Evolutionary conservation across 2,888 invertebrate genomes (phyloP), one percentile per base, ranked within the genome.

Genomic region (Orthosia incerta): DNA sequence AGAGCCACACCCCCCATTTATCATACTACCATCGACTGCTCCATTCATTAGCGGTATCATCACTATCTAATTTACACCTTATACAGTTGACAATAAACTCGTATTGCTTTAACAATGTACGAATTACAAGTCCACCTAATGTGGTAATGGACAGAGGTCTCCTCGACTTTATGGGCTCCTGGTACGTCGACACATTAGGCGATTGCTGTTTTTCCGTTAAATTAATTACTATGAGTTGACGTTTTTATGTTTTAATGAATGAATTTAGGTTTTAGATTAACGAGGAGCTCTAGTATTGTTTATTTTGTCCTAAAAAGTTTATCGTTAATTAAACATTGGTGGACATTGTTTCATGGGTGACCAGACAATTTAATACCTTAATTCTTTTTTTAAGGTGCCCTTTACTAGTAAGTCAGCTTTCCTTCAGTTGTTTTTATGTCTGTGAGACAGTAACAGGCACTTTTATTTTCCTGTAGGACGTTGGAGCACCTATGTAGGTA

Each of bases 1-100:
- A 86, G 85, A 86, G 87, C 94, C 95, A 89, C 95, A 85, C 95
- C 95, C 91, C 84, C 86, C 93, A 93, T 95, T 94, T 92, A 91
- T 95, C 94, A 95, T 93, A 90, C 83, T 84, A 87, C 86, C 90
- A 89, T 90, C 86, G 81, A 84, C 81, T 81, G 89, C 89, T 92
- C 90, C 92, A 93, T 94, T 94, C 93, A 94, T 94, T 94, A 93
- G 85, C 80, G 66, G 70, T 82, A 82, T 83, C 82, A 85, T 79
- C 76, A 78, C 76, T 82, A 66, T 82, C 86, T 83, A 93, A 93
- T 93, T 91, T 92, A 90, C 90, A 93, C 94, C 92, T 92, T 94
- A 91, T 88, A 81, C 75, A 61, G 72, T 86, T 69, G 74, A 73
- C 86, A 92, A 90, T 93, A 90, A 92, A 91, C 89, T 88, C 84